These are phyloP conservation scores for Festucalex cinctus DNA, from an alignment of 2,113 vertebrate genomes.

Conservation along the genomic window DNA sequence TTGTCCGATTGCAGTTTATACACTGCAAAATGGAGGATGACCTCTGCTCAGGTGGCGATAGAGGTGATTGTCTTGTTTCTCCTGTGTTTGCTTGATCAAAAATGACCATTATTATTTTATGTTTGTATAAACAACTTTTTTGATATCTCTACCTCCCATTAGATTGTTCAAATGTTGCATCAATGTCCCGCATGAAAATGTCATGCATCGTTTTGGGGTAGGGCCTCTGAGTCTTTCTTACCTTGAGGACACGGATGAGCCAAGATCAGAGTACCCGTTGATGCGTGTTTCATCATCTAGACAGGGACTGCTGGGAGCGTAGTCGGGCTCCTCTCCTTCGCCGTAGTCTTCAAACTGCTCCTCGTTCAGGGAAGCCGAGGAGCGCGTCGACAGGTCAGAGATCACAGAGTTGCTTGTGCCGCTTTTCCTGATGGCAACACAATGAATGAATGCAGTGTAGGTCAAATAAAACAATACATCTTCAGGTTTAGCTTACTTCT, in stretches of 20 bases:
- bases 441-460: neutral
- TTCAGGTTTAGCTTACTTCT: slow-evolving; percentile 78
- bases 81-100: too few relatives aligned
- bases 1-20: too few relatives aligned
- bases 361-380: slow-evolving; percentile 89
- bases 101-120: too few relatives aligned
- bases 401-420: slow-evolving; percentile 80
- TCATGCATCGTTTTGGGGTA: neutral
- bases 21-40: too few relatives aligned
- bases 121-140: too few relatives aligned
- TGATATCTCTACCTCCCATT: neutral
- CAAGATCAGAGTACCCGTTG: slow-evolving; percentile 89
- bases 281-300: slow-evolving; percentile 87
- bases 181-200: neutral
- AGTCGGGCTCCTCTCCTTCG: slow-evolving; percentile 90
- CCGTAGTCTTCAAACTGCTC: slow-evolving; percentile 99
- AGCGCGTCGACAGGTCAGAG: slow-evolving; percentile 88
- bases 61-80: too few relatives aligned
- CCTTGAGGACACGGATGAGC: slow-evolving; percentile 96
- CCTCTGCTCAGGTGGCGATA: too few relatives aligned
- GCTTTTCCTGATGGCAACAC: slow-evolving; percentile 69
- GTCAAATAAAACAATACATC: neutral
- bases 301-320: slow-evolving; percentile 86
- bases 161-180: neutral
- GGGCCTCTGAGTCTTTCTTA: slow-evolving; percentile 38